A percentile compares a stretch with the other conserved stretches of the same genome.
phyloP scores from a whole-genome alignment of 2,113 vertebrate genomes.

The Crotalus helleri region DNA sequence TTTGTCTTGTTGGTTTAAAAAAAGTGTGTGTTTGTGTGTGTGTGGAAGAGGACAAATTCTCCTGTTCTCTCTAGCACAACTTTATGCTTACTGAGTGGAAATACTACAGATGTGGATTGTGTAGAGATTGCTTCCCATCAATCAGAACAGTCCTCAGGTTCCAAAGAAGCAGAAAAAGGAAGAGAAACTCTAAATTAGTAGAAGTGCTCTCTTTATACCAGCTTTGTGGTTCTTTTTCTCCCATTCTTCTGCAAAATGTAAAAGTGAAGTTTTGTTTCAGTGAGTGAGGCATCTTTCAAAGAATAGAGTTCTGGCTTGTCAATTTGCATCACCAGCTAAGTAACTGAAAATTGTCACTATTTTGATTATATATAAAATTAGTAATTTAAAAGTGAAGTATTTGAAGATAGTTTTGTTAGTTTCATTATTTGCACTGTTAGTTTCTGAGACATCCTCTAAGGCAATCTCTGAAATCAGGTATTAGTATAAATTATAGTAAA shows the following conservation, averaged over 20 bases:
- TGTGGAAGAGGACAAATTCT: too few species aligned
- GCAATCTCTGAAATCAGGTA: conserved; percentile 71
- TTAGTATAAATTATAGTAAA: conserved; percentile 77
- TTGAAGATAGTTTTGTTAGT: conserved; percentile 76
- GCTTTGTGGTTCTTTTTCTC: conserved; percentile 25
- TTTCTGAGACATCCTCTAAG: conserved; percentile 73
- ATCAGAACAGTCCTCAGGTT: too few species aligned
- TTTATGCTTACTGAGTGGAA: too few species aligned
- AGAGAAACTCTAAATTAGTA: background rate
- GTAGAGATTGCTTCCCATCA: too few species aligned
- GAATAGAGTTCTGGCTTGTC: conserved; percentile 58
- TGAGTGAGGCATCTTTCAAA: conserved; percentile 46
- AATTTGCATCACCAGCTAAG: conserved; percentile 70
- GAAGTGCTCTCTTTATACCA: conserved; percentile 29
- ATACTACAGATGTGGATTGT: too few species aligned
- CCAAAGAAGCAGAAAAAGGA: too few species aligned
- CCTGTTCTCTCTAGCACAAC: too few species aligned
- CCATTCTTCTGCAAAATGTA: conserved; percentile 45
- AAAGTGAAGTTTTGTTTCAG: conserved; percentile 33
- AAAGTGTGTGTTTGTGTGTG: too few species aligned
- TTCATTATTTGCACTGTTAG: conserved; percentile 60
- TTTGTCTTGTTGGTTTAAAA: too few species aligned
- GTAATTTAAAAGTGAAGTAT: conserved; percentile 78
- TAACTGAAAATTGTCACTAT: conserved; percentile 70
- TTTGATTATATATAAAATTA: conserved; percentile 80